Evolutionary conservation across 1,140 invertebrate genomes (phyloP).

Genomic region (Akabosia matsudoensis): DNA sequence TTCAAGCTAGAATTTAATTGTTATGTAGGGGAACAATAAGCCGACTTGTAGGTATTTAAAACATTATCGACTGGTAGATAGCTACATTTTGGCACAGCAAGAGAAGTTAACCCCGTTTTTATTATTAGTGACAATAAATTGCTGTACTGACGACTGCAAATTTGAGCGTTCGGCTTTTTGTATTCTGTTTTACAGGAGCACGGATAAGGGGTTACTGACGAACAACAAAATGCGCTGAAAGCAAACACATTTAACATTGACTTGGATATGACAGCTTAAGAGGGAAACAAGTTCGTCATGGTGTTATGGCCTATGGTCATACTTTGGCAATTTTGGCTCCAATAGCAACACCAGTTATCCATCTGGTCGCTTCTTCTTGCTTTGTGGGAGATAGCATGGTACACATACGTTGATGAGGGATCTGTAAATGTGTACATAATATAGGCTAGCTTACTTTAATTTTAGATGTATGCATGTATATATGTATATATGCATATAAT

Average conservation of each 20-base stretch:
- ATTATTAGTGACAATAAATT: neutral
- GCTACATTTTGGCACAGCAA: conserved; percentile 78
- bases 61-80: conserved; percentile 82
- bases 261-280: conserved; percentile 73
- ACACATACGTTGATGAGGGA: too few relatives aligned
- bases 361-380: conserved; percentile 95
- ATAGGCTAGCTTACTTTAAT: too few relatives aligned
- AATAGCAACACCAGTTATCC: conserved; percentile 88
- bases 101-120: conserved; percentile 80
- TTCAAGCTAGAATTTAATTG: neutral
- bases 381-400: conserved; percentile 96
- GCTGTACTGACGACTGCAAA: neutral
- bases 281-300: conserved; percentile 85
- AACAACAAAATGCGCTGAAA: conserved; percentile 86
- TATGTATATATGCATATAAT: too few relatives aligned
- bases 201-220: conserved; percentile 80
- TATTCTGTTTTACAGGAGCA: conserved; percentile 63
- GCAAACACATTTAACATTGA: conserved; percentile 79
- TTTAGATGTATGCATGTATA: too few relatives aligned
- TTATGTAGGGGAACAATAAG: neutral
- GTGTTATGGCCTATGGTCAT: conserved; percentile 99
- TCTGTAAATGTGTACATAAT: too few relatives aligned
- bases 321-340: conserved; percentile 85
- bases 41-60: conserved; percentile 90
- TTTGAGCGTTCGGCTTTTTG: neutral